Conservation (phyloP, 2,888 invertebrate genomes). For the Diarsia rubi region DNA sequence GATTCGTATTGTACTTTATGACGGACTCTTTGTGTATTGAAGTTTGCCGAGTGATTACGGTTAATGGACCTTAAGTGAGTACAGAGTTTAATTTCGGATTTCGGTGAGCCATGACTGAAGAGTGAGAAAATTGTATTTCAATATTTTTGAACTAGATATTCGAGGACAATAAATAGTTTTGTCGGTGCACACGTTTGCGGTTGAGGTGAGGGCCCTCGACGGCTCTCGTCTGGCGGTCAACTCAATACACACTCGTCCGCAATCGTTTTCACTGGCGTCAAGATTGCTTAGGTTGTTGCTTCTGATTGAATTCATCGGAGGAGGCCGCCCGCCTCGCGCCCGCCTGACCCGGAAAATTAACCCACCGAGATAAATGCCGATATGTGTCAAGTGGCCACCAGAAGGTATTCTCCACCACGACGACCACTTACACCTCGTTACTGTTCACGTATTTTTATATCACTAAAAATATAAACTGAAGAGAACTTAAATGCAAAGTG, state of each 20-base stretch:
- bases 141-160: conserved; percentile 67
- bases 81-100: conserved; percentile 62
- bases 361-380: conserved; percentile 83
- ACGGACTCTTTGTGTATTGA: conserved; percentile 65
- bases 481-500: conserved; percentile 32
- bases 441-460: conserved; percentile 39
- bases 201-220: conserved; percentile 78
- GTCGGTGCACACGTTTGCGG: conserved; percentile 74
- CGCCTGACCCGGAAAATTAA: conserved; percentile 84
- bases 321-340: conserved; percentile 68
- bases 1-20: conserved; percentile 71
- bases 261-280: conserved; percentile 83
- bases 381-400: conserved; percentile 81
- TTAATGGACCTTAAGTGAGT: conserved; percentile 65
- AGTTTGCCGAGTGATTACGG: conserved; percentile 64
- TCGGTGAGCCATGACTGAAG: conserved; percentile 40
- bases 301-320: conserved; percentile 87
- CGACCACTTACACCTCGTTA: conserved; percentile 55
- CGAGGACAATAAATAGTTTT: conserved; percentile 75
- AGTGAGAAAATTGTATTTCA: conserved; percentile 66
- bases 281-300: conserved; percentile 88
- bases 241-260: conserved; percentile 85
- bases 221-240: conserved; percentile 80
- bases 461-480: conserved; percentile 24
- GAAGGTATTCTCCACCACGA: conserved; percentile 70